Evolutionary conservation across 2,797 vertebrate species (phyloP).

Genomic region (Danio jaintianensis): DNA sequence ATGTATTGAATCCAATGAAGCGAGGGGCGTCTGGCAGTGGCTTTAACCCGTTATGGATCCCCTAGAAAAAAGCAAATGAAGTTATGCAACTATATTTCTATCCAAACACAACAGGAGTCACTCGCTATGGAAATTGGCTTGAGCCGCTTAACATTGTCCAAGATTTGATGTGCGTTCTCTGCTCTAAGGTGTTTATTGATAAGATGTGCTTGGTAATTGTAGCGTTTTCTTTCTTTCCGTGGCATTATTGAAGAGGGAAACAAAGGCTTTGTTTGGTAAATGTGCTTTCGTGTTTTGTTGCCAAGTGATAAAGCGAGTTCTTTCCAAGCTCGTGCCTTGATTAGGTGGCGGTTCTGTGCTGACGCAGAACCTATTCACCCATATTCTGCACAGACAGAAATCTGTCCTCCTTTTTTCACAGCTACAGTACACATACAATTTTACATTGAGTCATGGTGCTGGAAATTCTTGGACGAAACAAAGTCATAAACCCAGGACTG

Average conservation of each 20-base stretch:
- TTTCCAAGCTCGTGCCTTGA: conserved; percentile 37
- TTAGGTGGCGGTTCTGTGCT: conserved; percentile 34
- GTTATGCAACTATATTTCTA: conserved; percentile 31
- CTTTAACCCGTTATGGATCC: conserved; percentile 24
- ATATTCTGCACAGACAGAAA: conserved; percentile 37
- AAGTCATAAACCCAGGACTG: not conserved
- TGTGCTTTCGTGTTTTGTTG: conserved; percentile 33
- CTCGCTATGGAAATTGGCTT: conserved; percentile 11
- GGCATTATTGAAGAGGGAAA: conserved; percentile 11
- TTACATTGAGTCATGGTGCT: not conserved
- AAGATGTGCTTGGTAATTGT: conserved; percentile 29
- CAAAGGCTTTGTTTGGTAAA: conserved; percentile 44
- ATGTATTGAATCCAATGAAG: conserved; percentile 41
- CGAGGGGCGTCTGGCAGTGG: conserved; percentile 20
- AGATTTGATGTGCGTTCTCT: not conserved
- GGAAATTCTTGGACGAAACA: not conserved
- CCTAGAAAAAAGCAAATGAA: conserved; percentile 29
- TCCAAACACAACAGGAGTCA: not conserved
- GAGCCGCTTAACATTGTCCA: not conserved
- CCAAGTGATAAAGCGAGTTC: conserved; percentile 51
- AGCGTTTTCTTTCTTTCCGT: not conserved
- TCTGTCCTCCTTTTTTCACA: not conserved
- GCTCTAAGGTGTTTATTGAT: conserved; percentile 29
- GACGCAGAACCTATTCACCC: conserved; percentile 43
- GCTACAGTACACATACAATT: not conserved